phyloP scores from a whole-genome alignment of 1,140 invertebrate genomes.

The Caerostris extrusa region DNA sequence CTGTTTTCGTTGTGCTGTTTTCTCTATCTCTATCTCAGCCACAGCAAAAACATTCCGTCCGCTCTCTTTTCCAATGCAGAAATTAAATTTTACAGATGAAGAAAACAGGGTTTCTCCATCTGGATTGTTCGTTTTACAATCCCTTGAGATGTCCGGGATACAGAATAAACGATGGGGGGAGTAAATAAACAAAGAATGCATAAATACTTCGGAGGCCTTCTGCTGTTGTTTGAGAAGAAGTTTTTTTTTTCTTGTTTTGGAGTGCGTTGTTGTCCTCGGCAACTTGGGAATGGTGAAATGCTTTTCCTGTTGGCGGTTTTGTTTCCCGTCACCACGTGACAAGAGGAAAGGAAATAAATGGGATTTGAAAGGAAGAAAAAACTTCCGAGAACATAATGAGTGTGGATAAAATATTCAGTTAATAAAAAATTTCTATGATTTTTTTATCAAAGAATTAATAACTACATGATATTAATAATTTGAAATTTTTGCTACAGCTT shows the following conservation, averaged over 20 bases:
- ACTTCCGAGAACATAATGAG: no score
- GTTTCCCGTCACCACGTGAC: background rate
- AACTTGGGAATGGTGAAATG: background rate
- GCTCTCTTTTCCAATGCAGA: background rate
- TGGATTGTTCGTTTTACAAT: background rate
- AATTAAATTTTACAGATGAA: slow-evolving; percentile 5
- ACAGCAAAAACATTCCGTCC: background rate
- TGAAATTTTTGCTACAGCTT: no score
- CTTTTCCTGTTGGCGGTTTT: background rate
- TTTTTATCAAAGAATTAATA: no score
- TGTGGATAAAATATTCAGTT: no score
- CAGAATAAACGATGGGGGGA: background rate
- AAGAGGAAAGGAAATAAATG: background rate
- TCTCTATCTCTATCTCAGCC: background rate
- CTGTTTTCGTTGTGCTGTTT: background rate
- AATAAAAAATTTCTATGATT: no score
- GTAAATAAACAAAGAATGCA: background rate
- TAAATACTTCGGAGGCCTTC: background rate
- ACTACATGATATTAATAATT: no score
- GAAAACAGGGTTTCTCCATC: background rate
- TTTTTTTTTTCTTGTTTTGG: background rate
- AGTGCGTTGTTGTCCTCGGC: no score
- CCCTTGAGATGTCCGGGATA: background rate
- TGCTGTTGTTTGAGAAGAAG: background rate
- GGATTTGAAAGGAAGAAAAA: background rate